These are phyloP conservation scores for Onychomys torridus DNA, from an alignment of 2,797 vertebrate species.

Conservation along the genomic window DNA sequence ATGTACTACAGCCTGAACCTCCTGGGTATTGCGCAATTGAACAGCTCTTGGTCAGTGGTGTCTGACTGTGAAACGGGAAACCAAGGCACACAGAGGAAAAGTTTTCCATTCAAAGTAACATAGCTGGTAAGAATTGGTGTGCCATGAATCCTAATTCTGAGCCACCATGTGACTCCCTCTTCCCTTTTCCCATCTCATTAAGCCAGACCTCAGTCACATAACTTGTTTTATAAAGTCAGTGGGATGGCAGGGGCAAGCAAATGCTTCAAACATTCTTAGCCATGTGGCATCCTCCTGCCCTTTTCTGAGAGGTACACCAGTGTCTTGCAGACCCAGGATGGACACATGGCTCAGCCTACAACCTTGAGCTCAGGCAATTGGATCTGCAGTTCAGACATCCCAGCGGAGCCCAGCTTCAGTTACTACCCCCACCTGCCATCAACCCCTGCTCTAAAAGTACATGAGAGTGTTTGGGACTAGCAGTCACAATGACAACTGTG, in stretches of 20 bases:
- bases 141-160: fast-evolving
- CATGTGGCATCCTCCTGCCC: not conserved
- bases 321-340: not conserved
- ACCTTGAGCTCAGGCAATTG: not conserved
- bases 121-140: not conserved
- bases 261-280: not conserved
- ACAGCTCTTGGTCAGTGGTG: not conserved
- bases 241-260: not conserved
- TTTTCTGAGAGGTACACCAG: not conserved
- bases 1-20: not conserved
- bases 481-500: not conserved
- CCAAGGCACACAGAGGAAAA: not conserved
- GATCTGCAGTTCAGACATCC: not conserved
- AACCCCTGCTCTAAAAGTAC: not conserved
- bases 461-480: too few relatives aligned
- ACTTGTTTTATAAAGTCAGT: not conserved
- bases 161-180: not conserved
- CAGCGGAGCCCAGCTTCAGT: not conserved
- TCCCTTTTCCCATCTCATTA: not conserved
- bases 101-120: not conserved
- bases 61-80: constrained; percentile 27
- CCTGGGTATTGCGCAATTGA: fast-evolving
- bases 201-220: fast-evolving
- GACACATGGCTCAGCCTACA: not conserved
- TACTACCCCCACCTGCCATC: not conserved